phyloP scores from a whole-genome alignment of 2,797 vertebrate genomes.

The Pyrocephalus nanus region DNA sequence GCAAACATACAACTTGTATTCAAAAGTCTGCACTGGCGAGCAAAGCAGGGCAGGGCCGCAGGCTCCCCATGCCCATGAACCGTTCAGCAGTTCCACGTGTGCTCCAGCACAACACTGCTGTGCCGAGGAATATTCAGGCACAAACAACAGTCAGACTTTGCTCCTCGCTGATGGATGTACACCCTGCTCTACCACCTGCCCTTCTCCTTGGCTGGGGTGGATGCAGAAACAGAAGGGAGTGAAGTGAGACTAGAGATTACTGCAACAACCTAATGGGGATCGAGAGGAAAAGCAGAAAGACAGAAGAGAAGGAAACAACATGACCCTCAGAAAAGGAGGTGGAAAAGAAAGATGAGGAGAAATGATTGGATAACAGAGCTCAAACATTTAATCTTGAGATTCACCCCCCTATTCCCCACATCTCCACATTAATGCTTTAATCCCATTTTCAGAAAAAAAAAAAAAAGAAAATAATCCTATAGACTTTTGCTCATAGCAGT shows the following conservation, averaged over 20 bases:
- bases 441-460: background rate
- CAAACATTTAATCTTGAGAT: background rate
- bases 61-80: accelerated
- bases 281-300: background rate
- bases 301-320: background rate
- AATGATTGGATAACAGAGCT: background rate
- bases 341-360: background rate
- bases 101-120: background rate
- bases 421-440: background rate
- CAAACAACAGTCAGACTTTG: background rate
- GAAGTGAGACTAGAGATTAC: background rate
- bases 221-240: background rate
- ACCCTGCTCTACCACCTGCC: background rate
- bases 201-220: background rate
- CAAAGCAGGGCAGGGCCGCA: background rate
- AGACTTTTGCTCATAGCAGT: background rate
- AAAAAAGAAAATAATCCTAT: background rate
- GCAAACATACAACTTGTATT: background rate
- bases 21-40: accelerated
- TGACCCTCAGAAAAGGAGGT: background rate
- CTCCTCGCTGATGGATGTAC: background rate
- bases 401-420: background rate
- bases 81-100: accelerated
- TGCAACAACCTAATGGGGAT: background rate
- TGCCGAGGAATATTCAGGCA: accelerated